A percentile compares a stretch with the other conserved stretches of the same genome.
Evolutionary conservation across 2,113 vertebrate species (phyloP).

Genomic region (Mormoops blainvillei): DNA sequence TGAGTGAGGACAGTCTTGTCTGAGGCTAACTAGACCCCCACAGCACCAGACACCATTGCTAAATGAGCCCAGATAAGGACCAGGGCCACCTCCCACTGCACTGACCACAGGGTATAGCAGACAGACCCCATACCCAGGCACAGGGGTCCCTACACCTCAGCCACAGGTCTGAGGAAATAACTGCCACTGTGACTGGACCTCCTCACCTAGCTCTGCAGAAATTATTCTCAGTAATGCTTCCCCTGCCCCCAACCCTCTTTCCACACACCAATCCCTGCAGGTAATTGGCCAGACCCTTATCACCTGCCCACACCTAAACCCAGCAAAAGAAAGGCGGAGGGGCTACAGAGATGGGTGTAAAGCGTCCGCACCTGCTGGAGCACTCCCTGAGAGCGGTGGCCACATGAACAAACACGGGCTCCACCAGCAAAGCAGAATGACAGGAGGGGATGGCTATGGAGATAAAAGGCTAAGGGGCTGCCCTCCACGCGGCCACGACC

Average conservation of each 20-base stretch:
- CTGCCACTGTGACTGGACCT: neutral
- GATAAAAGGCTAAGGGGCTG: accelerated
- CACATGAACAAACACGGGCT: neutral
- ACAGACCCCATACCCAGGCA: accelerated
- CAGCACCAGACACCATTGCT: neutral
- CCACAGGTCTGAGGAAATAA: neutral
- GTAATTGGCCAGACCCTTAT: neutral
- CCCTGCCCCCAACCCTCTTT: accelerated
- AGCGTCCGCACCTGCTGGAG: neutral
- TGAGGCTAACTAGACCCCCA: neutral
- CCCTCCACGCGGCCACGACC: too few species aligned
- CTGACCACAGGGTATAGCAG: neutral
- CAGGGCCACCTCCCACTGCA: neutral
- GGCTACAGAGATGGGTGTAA: neutral
- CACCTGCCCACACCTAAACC: too few species aligned
- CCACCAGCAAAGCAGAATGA: neutral
- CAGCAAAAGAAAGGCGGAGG: neutral
- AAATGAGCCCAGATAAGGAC: accelerated
- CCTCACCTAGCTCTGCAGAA: too few species aligned
- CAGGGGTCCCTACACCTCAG: neutral
- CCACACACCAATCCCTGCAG: neutral
- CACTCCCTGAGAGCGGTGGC: neutral
- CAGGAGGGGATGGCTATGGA: too few species aligned
- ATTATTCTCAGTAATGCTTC: neutral
- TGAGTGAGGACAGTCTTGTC: too few species aligned